Evolutionary conservation across 2,113 vertebrate species (phyloP).

Genomic region (Actinemys pallida): DNA sequence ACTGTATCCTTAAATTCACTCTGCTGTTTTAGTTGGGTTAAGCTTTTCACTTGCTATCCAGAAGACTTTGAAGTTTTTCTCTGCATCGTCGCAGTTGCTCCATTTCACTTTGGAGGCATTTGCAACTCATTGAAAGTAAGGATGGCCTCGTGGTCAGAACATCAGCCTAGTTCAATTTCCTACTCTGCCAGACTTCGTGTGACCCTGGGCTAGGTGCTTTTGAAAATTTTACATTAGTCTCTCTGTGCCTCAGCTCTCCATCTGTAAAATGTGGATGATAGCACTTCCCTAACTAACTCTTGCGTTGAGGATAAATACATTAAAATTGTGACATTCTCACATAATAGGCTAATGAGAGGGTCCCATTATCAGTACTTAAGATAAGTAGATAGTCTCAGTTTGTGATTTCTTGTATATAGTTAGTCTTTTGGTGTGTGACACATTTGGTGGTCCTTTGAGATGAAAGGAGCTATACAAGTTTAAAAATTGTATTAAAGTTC

Average conservation of each 20-base stretch:
- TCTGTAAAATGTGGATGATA: background rate
- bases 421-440: background rate
- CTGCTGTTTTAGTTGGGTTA: background rate
- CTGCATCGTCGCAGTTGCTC: background rate
- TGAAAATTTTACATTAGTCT: background rate
- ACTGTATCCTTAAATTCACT: background rate
- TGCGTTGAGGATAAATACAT: background rate
- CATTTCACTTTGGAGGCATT: background rate
- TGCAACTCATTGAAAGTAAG: background rate
- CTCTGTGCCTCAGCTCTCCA: background rate
- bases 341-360: background rate
- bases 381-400: background rate
- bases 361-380: background rate
- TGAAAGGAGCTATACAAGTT: background rate
- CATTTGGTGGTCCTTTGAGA: background rate
- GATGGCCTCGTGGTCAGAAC: background rate
- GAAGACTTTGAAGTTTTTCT: background rate
- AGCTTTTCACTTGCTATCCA: background rate
- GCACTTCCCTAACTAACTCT: background rate
- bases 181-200: background rate
- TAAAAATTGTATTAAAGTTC: background rate
- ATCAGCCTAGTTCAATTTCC: background rate
- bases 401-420: background rate
- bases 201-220: background rate
- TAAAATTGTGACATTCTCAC: constrained; percentile 8